A percentile compares a stretch with the other conserved stretches of the same genome.
Evolutionary conservation across 2,113 vertebrate species (phyloP).

Genomic region (Actenoides hombroni): DNA sequence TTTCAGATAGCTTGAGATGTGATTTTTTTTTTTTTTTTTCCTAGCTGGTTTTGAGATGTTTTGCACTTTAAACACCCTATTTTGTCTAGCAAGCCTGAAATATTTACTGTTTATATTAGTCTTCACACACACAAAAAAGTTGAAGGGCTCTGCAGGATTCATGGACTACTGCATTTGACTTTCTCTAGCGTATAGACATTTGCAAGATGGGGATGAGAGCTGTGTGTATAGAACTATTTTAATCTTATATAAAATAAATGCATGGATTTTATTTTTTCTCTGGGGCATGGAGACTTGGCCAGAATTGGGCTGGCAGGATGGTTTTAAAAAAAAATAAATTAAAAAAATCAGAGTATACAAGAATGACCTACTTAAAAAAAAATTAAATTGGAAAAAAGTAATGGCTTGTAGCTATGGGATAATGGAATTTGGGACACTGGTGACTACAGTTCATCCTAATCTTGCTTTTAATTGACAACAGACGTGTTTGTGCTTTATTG

Average conservation of each 20-base stretch:
- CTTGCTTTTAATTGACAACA: constrained; percentile 73
- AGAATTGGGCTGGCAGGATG: constrained; percentile 46
- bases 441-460: constrained; percentile 65
- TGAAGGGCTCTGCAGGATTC: neutral
- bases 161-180: neutral
- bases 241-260: constrained; percentile 6
- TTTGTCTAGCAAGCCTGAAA: neutral
- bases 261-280: neutral
- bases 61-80: neutral
- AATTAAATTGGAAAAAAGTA: constrained; percentile 75
- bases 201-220: neutral
- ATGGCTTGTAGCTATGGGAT: constrained; percentile 73
- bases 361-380: constrained; percentile 77
- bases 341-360: neutral
- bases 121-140: neutral
- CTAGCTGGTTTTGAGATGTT: neutral
- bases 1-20: neutral
- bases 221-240: neutral
- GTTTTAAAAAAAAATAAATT: neutral
- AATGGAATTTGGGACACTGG: constrained; percentile 72
- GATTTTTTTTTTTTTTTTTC: neutral
- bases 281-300: neutral
- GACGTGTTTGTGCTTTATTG: constrained; percentile 21
- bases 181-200: neutral
- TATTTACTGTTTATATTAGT: neutral